Evolutionary conservation across 2,888 invertebrate species (phyloP).

Genomic region (Asteroscopus sphinx): DNA sequence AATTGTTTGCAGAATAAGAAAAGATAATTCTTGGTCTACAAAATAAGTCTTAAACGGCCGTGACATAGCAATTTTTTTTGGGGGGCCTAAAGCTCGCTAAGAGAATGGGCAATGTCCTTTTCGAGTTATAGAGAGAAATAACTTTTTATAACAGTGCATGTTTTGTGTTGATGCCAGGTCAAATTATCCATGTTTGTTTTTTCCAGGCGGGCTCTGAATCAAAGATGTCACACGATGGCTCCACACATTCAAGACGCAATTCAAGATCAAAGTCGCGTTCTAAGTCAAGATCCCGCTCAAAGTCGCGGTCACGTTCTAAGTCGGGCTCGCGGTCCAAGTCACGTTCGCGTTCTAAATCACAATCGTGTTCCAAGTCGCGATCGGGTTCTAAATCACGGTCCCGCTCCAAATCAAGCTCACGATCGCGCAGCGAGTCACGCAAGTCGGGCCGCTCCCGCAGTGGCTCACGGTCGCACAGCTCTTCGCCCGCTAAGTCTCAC

Average conservation of each 20-base stretch:
- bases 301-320: constrained; percentile 36
- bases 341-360: constrained; percentile 17
- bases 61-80: no score
- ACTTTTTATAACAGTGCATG: no score
- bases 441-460: constrained; percentile 5
- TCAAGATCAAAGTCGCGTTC: constrained; percentile 69
- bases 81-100: no score
- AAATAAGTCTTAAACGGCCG: no score
- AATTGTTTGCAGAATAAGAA: no score
- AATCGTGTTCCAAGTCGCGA: constrained; percentile 43
- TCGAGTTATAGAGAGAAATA: no score
- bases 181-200: background rate
- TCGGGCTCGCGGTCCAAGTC: constrained; percentile 26
- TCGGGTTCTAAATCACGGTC: constrained; percentile 53
- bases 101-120: no score
- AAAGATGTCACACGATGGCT: constrained; percentile 79
- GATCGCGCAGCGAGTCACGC: constrained; percentile 20
- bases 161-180: no score
- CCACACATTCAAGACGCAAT: constrained; percentile 60
- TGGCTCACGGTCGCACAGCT: constrained; percentile 4
- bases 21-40: no score
- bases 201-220: constrained; percentile 74
- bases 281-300: constrained; percentile 32
- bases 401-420: constrained; percentile 3
- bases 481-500: constrained; percentile 5